Percentiles rank a stretch among this genome's conserved stretches.
phyloP scores from a whole-genome alignment of 1,140 invertebrate genomes.

The Radopholus similis region DNA sequence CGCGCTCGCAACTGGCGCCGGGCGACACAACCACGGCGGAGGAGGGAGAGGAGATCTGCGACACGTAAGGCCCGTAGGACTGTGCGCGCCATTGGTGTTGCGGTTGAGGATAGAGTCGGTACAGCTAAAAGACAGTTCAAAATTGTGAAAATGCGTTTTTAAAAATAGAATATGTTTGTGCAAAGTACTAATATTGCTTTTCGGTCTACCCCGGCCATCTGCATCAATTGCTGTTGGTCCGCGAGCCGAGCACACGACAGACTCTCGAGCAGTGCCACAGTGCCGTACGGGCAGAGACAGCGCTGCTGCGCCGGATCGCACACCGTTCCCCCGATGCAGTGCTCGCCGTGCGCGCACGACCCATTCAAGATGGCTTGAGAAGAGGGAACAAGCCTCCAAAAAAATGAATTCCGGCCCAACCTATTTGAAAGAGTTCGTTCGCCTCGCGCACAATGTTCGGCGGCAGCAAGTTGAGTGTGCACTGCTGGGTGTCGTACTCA shows the following conservation, averaged over 20 bases:
- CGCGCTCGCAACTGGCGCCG: conserved; percentile 30
- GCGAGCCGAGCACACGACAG: conserved; percentile 38
- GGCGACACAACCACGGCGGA: background rate
- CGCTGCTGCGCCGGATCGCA: conserved; percentile 43
- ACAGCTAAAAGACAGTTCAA: no score
- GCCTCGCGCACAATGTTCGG: conserved; percentile 36
- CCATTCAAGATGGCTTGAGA: conserved; percentile 56
- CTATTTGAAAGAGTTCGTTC: conserved; percentile 48
- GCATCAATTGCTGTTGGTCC: background rate
- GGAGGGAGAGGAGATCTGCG: background rate
- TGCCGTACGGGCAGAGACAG: conserved; percentile 56
- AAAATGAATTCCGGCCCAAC: background rate
- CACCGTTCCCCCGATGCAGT: conserved; percentile 59
- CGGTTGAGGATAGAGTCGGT: background rate
- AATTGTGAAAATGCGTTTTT: no score
- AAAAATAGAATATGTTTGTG: no score
- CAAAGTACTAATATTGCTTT: no score
- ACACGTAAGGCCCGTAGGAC: background rate
- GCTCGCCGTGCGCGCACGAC: conserved; percentile 52
- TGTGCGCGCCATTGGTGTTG: background rate
- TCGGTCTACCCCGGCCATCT: background rate
- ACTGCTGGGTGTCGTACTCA: conserved; percentile 56
- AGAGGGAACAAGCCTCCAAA: background rate
- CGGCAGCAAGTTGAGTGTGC: conserved; percentile 24
- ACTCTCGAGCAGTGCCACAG: conserved; percentile 53